Evolutionary conservation across 2,113 vertebrate species (phyloP), one percentile per base, ranked within the genome.

Genomic region (Campylomormyrus tamandua): DNA sequence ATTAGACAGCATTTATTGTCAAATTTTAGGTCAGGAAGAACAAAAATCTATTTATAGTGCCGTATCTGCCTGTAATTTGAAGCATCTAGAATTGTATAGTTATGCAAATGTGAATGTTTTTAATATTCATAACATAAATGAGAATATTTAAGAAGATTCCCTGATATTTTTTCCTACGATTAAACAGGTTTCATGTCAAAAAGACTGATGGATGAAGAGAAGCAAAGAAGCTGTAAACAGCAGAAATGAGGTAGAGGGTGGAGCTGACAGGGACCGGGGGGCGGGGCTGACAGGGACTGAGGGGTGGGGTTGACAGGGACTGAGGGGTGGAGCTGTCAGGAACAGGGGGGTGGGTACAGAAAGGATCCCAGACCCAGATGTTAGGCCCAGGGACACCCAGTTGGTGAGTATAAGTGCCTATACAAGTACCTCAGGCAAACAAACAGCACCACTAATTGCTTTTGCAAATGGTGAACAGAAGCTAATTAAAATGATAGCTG

Each of bases 381-480:
- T 90, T 90, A 85, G 62, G 88, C 91, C 90, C 89, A 90, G 83
- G 88, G 91, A 91, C 77, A 90, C 91, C 92, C 91, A 92, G 87
- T 58, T 27, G 88, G 83, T 49, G 70, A 53, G 62, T 49, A 31
- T 80, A 62, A 52, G 88, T 87, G 87, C 58, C 89, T 91, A 86
- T 84, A 88, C n/a, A 87, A 58, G 48, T 31, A 83, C 89, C 91
- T 48, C 31, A 31, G 88, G 91, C 88, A 85, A 46, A 49, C 74
- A 84, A 74, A 84, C 89, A 91, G 24, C 70, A 88, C 35, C 48
- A 39, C 87, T 90, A 87, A 90, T 87, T 80, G 50, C 86, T 86
- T 49, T 85, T 83, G 88, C 66, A 53, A 90, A 62, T 35, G 80
- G 31, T n/a, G 88, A 84, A 89, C 89, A 89, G 89, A 87, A 80